Percentiles rank a stretch among this genome's conserved stretches.
Conservation (phyloP, 2,888 invertebrate species). For the Lydus trimaculatus region DNA sequence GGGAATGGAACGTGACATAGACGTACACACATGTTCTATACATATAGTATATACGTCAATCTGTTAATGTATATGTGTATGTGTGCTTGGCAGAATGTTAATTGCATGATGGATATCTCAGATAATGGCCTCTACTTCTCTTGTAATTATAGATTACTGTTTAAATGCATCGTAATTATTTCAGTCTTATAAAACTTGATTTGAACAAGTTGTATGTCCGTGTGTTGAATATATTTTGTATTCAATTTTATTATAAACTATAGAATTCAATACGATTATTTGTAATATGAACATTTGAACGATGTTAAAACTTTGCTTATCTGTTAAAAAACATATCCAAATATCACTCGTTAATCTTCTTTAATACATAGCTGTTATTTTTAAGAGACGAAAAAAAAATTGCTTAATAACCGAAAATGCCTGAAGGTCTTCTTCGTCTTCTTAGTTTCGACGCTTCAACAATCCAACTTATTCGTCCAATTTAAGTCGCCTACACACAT, state of each 20-base stretch:
- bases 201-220: not conserved
- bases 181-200: slow-evolving; percentile 26
- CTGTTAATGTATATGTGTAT: slow-evolving; percentile 37
- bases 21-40: slow-evolving; percentile 6
- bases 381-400: slow-evolving; percentile 31
- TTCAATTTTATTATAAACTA: not conserved
- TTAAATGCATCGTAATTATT: slow-evolving; percentile 43
- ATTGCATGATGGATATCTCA: slow-evolving; percentile 51
- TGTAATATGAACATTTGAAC: not conserved
- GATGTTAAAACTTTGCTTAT: not conserved
- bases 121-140: slow-evolving; percentile 44
- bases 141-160: slow-evolving; percentile 47
- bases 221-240: slow-evolving; percentile 1
- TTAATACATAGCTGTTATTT: slow-evolving; percentile 9
- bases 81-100: slow-evolving; percentile 47
- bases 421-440: slow-evolving; percentile 30
- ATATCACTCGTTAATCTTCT: slow-evolving; percentile 19
- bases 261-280: not conserved
- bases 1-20: slow-evolving; percentile 21
- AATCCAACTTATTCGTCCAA: slow-evolving; percentile 34
- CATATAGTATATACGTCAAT: not conserved
- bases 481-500: slow-evolving; percentile 34
- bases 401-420: slow-evolving; percentile 38
- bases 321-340: not conserved
- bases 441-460: slow-evolving; percentile 31